Evolutionary conservation across 2,888 invertebrate species (phyloP).

Genomic region (Melanophora roralis): DNA sequence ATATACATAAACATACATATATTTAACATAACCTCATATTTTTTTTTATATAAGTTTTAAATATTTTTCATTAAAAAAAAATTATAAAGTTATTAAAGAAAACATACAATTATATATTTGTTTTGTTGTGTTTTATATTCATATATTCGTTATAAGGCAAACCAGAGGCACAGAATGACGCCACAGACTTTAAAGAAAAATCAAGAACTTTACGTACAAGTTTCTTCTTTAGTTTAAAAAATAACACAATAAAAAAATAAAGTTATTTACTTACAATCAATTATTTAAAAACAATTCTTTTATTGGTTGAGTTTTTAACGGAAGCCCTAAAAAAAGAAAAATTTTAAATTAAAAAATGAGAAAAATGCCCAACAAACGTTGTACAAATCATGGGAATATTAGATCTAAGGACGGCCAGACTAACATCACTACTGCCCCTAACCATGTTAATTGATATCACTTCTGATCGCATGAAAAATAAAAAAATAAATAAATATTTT

Average conservation of each 20-base stretch:
- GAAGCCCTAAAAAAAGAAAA: neutral
- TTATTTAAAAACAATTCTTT: neutral
- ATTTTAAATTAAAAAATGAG: neutral
- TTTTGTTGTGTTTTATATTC: slow-evolving; percentile 23
- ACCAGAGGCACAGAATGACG: neutral
- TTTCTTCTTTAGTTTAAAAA: slow-evolving; percentile 18
- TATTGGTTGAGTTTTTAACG: neutral
- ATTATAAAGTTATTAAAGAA: slow-evolving; percentile 22
- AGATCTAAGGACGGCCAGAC: no score
- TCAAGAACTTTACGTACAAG: neutral
- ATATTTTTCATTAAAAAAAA: slow-evolving; percentile 42
- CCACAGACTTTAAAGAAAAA: slow-evolving; percentile 6
- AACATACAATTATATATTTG: neutral
- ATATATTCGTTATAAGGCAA: no score
- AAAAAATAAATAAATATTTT: no score
- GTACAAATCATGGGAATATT: no score
- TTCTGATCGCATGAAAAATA: no score
- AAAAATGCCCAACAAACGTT: no score
- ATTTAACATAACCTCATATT: slow-evolving; percentile 38
- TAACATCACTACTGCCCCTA: no score
- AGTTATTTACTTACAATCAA: slow-evolving; percentile 12
- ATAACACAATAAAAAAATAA: slow-evolving; percentile 29
- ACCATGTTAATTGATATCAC: no score
- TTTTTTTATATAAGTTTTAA: slow-evolving; percentile 40
- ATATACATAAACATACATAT: neutral